Conservation (phyloP, 2,888 invertebrate genomes). For the Heliconius sara region DNA sequence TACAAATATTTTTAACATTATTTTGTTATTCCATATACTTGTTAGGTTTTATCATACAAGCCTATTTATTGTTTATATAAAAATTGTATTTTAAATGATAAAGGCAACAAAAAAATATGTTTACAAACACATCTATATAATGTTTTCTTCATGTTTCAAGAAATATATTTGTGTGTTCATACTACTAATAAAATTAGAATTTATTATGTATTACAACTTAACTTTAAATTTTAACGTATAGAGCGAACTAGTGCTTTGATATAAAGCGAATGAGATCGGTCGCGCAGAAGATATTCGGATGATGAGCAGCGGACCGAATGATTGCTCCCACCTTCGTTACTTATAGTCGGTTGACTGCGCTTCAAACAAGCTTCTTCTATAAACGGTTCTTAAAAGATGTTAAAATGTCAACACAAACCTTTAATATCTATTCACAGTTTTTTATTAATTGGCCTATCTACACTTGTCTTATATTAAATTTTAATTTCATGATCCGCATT, state of each 20-base stretch:
- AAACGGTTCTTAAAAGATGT: background rate
- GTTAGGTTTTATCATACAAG: no score
- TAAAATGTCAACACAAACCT: constrained; percentile 2
- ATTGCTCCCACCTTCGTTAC: constrained; percentile 41
- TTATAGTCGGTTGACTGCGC: constrained; percentile 36
- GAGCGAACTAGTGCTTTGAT: constrained; percentile 54
- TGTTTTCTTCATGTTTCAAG: no score
- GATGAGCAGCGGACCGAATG: constrained; percentile 52
- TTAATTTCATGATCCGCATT: background rate
- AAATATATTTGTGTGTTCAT: no score
- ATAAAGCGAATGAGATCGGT: constrained; percentile 48
- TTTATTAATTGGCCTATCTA: background rate
- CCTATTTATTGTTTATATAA: no score
- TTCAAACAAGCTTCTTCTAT: constrained; percentile 12
- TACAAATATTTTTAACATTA: no score
- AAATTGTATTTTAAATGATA: no score
- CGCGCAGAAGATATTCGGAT: constrained; percentile 57
- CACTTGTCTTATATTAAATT: background rate
- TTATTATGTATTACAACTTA: background rate
- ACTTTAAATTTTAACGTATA: constrained; percentile 19
- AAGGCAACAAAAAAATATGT: no score
- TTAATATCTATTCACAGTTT: background rate
- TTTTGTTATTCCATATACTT: no score
- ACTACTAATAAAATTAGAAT: no score
- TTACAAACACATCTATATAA: no score